Evolutionary conservation across 2,888 invertebrate genomes (phyloP).

Genomic region (Phaedon cochleariae): DNA sequence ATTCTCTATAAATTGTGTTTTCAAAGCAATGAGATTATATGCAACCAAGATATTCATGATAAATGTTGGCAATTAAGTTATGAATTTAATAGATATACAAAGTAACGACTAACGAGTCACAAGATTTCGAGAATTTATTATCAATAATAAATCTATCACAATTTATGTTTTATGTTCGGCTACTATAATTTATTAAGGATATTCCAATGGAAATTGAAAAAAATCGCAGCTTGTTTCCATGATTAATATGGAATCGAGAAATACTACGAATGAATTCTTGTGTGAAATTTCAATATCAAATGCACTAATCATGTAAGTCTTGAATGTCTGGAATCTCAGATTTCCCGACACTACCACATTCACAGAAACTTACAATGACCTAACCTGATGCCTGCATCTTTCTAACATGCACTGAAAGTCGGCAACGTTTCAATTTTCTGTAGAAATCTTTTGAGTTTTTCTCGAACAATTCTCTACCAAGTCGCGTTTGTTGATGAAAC

Average conservation of each 20-base stretch:
- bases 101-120: constrained; percentile 16
- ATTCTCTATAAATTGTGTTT: constrained; percentile 1
- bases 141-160: constrained; percentile 15
- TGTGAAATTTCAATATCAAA: no score
- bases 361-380: no score
- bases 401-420: no score
- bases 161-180: constrained; percentile 7
- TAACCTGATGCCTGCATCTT: no score
- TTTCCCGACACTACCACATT: no score
- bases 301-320: no score
- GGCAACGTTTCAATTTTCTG: no score
- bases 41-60: constrained; percentile 12
- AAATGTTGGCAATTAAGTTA: constrained; percentile 21
- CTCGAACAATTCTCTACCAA: no score
- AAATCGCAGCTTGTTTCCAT: background rate
- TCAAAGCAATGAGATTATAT: constrained; percentile 5
- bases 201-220: background rate
- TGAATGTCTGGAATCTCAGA: no score
- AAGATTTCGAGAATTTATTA: constrained; percentile 17
- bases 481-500: no score
- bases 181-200: background rate
- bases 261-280: no score
- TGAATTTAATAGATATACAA: constrained; percentile 17
- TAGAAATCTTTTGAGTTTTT: no score
- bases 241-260: background rate